Evolutionary conservation across 2,888 invertebrate species (phyloP).

Genomic region (Eremobia ochroleuca): DNA sequence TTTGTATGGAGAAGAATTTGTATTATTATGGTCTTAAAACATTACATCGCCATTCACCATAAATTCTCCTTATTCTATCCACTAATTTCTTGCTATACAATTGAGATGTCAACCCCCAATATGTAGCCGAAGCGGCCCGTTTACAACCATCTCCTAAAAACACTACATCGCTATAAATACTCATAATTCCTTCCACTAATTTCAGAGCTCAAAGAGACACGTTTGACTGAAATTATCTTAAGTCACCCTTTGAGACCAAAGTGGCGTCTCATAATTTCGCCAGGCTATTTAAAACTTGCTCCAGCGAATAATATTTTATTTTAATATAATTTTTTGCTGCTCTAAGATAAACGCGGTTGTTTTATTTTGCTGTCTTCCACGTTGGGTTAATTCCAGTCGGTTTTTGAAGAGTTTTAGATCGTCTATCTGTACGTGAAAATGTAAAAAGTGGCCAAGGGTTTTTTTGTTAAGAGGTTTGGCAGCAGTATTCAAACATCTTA

Average conservation of each 20-base stretch:
- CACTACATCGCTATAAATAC: slow-evolving; percentile 7
- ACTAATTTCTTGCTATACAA: slow-evolving; percentile 25
- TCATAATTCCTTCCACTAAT: slow-evolving; percentile 52
- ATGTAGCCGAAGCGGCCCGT: neutral
- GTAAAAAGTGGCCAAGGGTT: neutral
- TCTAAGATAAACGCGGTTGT: slow-evolving; percentile 51
- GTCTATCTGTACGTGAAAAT: neutral
- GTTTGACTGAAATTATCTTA: slow-evolving; percentile 58
- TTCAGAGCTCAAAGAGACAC: slow-evolving; percentile 44
- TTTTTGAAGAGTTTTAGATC: slow-evolving; percentile 10
- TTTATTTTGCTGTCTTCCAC: slow-evolving; percentile 50
- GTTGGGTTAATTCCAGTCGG: neutral
- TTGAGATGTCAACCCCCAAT: neutral
- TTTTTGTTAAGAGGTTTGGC: neutral
- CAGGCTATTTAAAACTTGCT: slow-evolving; percentile 74
- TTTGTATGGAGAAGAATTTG: no score
- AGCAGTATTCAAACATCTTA: neutral
- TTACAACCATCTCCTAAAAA: neutral
- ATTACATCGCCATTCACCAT: neutral
- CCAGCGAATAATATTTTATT: slow-evolving; percentile 71
- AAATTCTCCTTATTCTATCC: slow-evolving; percentile 11
- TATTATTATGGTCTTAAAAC: neutral
- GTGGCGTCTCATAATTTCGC: slow-evolving; percentile 66
- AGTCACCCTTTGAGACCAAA: slow-evolving; percentile 59
- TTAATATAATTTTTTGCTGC: slow-evolving; percentile 66